Conservation (phyloP, 2,888 invertebrate species). For the Neoscelio sp. region DNA sequence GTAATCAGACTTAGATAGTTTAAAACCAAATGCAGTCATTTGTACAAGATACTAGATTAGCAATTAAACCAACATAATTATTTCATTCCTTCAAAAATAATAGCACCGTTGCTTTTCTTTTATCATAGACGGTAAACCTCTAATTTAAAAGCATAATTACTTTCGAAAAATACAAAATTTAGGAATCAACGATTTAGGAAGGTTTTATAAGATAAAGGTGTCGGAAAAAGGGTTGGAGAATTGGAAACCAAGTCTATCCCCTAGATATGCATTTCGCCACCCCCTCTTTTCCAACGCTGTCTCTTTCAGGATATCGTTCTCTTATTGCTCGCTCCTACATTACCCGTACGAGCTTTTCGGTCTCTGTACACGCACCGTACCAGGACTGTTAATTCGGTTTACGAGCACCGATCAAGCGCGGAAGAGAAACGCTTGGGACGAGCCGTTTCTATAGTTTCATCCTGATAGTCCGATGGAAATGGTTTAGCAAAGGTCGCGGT, state of each 20-base stretch:
- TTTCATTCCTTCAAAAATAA: no score
- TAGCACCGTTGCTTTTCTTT: no score
- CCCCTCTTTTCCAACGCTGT: slow-evolving; percentile 11
- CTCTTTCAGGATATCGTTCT: slow-evolving; percentile 53
- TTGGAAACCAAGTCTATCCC: slow-evolving; percentile 66
- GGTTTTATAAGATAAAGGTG: no score
- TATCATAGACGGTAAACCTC: no score
- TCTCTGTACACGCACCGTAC: slow-evolving; percentile 44
- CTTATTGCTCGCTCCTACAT: slow-evolving; percentile 71
- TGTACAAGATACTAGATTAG: no score
- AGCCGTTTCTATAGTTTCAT: slow-evolving; percentile 40
- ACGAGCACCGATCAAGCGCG: slow-evolving; percentile 76
- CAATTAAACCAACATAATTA: no score
- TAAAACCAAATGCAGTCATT: no score
- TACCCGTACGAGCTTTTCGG: slow-evolving; percentile 27
- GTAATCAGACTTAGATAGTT: no score
- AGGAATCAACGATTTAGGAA: no score
- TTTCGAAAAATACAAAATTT: no score
- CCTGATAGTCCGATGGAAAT: slow-evolving; percentile 39
- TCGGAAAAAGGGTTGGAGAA: not conserved
- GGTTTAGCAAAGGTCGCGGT: slow-evolving; percentile 36
- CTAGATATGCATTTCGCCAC: slow-evolving; percentile 73
- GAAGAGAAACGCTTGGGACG: slow-evolving; percentile 70
- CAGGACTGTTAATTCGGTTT: slow-evolving; percentile 77
- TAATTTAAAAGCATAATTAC: no score